Evolutionary conservation across 2,888 invertebrate genomes (phyloP).

Genomic region (Dysmachus trigonus): DNA sequence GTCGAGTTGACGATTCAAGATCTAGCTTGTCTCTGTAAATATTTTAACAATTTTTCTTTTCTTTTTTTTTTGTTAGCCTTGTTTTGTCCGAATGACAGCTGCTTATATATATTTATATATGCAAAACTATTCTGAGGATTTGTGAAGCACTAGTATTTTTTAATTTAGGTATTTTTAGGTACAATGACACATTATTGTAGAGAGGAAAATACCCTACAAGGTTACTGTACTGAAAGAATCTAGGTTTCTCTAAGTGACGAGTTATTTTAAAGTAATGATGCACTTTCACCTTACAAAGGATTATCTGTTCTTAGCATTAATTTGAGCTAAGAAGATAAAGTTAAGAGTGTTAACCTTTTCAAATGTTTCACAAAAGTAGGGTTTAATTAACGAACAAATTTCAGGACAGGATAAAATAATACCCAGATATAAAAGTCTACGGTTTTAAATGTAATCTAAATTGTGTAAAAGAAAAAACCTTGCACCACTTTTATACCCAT

Average conservation of each 20-base stretch:
- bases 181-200: background rate
- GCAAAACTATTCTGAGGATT: background rate
- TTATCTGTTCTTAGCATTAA: background rate
- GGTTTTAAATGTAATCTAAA: background rate
- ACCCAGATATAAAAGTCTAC: background rate
- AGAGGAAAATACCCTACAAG: background rate
- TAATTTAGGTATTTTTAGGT: background rate
- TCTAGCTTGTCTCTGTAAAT: background rate
- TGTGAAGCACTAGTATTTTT: background rate
- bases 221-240: background rate
- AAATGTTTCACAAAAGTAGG: background rate
- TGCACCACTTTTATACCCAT: background rate
- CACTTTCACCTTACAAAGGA: background rate
- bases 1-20: background rate
- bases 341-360: background rate
- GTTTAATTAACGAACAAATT: background rate
- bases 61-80: background rate
- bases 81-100: background rate
- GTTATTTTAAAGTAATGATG: background rate
- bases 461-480: background rate
- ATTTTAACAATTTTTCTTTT: no score
- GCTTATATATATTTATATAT: background rate
- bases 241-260: background rate
- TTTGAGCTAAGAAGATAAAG: background rate
- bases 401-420: background rate